A percentile compares a stretch with the other conserved stretches of the same genome.
Conservation (phyloP, 1,140 invertebrate species). For the Antheraea pernyi region DNA sequence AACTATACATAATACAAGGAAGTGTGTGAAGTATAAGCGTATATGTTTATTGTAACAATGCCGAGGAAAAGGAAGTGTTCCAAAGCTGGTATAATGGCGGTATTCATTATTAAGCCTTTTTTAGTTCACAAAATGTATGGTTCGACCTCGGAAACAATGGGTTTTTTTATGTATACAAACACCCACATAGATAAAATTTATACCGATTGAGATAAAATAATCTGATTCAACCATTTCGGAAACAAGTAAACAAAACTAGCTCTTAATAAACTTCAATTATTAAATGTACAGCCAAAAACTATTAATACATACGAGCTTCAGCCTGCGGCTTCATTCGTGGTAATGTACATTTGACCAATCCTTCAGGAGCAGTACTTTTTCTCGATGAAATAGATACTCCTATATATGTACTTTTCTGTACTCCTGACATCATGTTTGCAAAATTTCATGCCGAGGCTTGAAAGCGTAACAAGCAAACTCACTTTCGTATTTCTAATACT, state of each 20-base stretch:
- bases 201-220: background rate
- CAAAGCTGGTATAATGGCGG: slow-evolving; percentile 3
- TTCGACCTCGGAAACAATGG: slow-evolving; percentile 34
- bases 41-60: slow-evolving; percentile 7
- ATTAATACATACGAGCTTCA: no score
- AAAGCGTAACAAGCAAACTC: no score
- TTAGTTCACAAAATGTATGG: slow-evolving; percentile 32
- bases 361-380: no score
- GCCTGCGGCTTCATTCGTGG: no score
- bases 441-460: no score
- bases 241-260: background rate
- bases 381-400: no score
- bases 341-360: no score
- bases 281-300: background rate
- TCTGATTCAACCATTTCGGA: background rate
- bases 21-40: background rate
- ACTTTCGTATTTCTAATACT: no score
- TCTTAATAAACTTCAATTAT: background rate
- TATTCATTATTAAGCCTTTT: slow-evolving; percentile 17
- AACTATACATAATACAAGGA: slow-evolving; percentile 5
- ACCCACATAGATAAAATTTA: slow-evolving; percentile 6
- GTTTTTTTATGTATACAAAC: slow-evolving; percentile 10
- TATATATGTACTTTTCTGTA: no score
- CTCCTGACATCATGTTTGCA: no score
- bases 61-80: slow-evolving; percentile 14